Evolutionary conservation across 2,113 vertebrate species (phyloP).

Genomic region (Rhea pennata): DNA sequence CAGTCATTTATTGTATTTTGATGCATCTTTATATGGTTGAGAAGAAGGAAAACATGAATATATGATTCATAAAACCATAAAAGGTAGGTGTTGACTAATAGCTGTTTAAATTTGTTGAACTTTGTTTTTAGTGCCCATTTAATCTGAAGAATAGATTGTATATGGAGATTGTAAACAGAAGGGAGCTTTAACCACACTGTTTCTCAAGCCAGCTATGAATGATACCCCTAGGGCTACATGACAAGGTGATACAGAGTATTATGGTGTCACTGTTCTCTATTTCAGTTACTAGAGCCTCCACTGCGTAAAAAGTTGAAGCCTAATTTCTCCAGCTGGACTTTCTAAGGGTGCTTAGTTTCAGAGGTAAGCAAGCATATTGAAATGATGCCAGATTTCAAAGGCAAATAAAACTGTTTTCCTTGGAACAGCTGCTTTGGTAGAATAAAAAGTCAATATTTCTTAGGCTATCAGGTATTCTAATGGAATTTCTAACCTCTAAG

Average conservation of each 20-base stretch:
- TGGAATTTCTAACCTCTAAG: neutral
- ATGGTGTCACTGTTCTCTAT: neutral
- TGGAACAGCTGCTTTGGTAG: neutral
- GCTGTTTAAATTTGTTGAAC: neutral
- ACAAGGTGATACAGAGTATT: neutral
- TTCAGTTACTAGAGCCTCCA: neutral
- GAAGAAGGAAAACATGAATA: neutral
- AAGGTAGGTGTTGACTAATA: neutral
- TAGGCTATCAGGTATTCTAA: neutral
- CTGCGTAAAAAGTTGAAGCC: neutral
- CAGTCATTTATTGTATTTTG: neutral
- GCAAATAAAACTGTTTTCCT: conserved; percentile 3
- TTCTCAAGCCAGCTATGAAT: neutral
- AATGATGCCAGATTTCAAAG: neutral
- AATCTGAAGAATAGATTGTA: neutral
- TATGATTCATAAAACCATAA: fast-evolving
- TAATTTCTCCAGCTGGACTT: neutral
- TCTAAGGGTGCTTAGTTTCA: neutral
- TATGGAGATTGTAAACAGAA: neutral
- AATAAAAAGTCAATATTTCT: neutral
- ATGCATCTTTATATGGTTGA: neutral
- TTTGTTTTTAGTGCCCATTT: neutral
- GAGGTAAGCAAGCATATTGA: conserved; percentile 3
- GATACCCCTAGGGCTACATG: neutral
- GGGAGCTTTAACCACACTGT: neutral